Conservation (phyloP, 2,888 invertebrate species). For the Exephanes ischioxanthus region DNA sequence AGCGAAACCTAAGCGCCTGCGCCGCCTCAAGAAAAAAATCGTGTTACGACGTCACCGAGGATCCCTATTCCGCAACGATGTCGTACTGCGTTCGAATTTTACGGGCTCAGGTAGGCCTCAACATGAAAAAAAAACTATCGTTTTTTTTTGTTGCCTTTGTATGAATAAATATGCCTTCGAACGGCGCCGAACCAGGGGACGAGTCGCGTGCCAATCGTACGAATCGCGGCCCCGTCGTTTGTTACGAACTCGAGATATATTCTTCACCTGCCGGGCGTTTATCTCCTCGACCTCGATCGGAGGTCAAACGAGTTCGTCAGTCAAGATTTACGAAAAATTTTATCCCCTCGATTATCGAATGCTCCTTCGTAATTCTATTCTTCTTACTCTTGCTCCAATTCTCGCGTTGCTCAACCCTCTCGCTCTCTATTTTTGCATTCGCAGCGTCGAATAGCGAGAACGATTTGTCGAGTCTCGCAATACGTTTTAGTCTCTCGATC, state of each 20-base stretch:
- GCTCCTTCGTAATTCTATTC: neutral
- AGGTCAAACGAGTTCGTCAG: conserved; percentile 63
- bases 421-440: conserved; percentile 6
- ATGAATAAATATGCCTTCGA: conserved; percentile 13
- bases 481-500: neutral
- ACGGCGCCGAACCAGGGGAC: conserved; percentile 34
- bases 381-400: conserved; percentile 2
- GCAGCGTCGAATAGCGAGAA: conserved; percentile 1
- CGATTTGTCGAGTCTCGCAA: conserved; percentile 1
- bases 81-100: conserved; percentile 92
- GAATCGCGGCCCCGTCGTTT: conserved; percentile 19
- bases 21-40: conserved; percentile 32
- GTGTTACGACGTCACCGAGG: conserved; percentile 71
- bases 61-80: conserved; percentile 86
- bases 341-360: neutral
- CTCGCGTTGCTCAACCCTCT: neutral
- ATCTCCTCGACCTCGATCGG: conserved; percentile 67
- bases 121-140: neutral
- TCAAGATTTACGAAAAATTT: neutral
- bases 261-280: conserved; percentile 49
- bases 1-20: conserved; percentile 59
- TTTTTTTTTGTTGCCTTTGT: conserved; percentile 12
- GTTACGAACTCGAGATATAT: conserved; percentile 36
- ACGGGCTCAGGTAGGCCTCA: conserved; percentile 89
- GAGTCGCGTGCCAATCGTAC: conserved; percentile 51